Percentiles rank a stretch among this genome's conserved stretches.
Evolutionary conservation across 2,113 vertebrate species (phyloP).

Genomic region (Hippocampus mohnikei): DNA sequence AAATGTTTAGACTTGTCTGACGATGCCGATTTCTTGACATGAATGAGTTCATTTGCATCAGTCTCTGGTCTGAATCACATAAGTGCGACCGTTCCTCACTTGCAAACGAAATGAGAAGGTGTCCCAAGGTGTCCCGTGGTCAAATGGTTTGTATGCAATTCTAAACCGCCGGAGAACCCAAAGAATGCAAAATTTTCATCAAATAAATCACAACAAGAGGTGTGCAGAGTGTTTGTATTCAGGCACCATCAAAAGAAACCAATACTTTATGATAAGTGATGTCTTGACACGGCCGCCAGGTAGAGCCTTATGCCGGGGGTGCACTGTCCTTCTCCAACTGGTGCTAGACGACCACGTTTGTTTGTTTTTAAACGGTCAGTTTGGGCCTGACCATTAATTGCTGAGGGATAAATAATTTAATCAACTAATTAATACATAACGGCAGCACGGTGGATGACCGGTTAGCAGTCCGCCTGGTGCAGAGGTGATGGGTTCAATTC

Average conservation of each 20-base stretch:
- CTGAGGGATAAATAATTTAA: background rate
- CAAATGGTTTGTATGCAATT: constrained; percentile 1
- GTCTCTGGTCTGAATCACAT: background rate
- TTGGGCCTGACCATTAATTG: background rate
- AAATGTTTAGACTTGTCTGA: background rate
- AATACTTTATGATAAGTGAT: background rate
- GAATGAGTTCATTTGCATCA: background rate
- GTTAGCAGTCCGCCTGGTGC: too few relatives aligned
- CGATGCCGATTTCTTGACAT: background rate
- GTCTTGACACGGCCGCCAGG: constrained; percentile 34
- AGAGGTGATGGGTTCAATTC: too few relatives aligned
- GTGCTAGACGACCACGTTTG: too few relatives aligned
- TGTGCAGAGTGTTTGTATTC: constrained; percentile 9
- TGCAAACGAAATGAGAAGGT: background rate
- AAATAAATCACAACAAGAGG: background rate
- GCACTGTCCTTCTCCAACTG: background rate
- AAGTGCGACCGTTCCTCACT: background rate
- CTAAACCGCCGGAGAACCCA: background rate
- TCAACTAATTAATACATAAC: background rate
- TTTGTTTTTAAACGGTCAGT: too few relatives aligned
- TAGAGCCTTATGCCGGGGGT: constrained; percentile 9
- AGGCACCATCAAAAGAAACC: background rate
- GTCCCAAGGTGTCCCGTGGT: background rate
- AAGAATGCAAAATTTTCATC: background rate
- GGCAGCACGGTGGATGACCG: too few relatives aligned